These are phyloP conservation scores for Onychomys leucogaster DNA, from an alignment of 2,797 vertebrate genomes.

Conservation along the genomic window DNA sequence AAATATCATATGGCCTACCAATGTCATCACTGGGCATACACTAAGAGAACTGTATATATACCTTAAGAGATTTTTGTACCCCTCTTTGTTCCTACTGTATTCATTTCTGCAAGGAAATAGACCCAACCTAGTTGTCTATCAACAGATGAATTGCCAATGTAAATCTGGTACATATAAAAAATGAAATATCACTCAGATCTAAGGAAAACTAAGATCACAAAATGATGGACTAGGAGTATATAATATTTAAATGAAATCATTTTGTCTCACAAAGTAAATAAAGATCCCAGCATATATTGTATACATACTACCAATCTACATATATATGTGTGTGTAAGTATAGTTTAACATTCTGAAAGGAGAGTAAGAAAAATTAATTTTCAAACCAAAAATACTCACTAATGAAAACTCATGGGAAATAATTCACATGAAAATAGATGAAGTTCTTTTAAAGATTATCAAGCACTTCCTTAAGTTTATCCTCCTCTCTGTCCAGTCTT, in stretches of 20 bases:
- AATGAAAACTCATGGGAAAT: not conserved
- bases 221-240: no score
- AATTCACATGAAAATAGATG: not conserved
- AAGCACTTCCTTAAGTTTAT: not conserved
- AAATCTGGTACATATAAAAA: not conserved
- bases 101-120: no score
- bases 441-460: fast-evolving
- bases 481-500: not conserved
- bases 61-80: not conserved
- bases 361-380: not conserved
- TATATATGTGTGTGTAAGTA: not conserved
- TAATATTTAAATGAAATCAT: not conserved
- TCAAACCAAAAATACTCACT: not conserved
- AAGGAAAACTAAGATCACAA: not conserved
- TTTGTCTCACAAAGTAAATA: not conserved
- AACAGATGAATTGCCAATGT: not conserved
- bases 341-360: not conserved
- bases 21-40: not conserved
- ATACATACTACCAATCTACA: no score
- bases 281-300: not conserved
- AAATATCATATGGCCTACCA: not conserved
- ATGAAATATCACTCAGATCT: no score
- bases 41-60: not conserved
- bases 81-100: not conserved
- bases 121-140: not conserved